Percentiles rank a stretch among this genome's conserved stretches.
These are phyloP conservation scores for Yponomeuta plumbellus DNA, from an alignment of 2,888 invertebrate genomes.

Conservation along the genomic window DNA sequence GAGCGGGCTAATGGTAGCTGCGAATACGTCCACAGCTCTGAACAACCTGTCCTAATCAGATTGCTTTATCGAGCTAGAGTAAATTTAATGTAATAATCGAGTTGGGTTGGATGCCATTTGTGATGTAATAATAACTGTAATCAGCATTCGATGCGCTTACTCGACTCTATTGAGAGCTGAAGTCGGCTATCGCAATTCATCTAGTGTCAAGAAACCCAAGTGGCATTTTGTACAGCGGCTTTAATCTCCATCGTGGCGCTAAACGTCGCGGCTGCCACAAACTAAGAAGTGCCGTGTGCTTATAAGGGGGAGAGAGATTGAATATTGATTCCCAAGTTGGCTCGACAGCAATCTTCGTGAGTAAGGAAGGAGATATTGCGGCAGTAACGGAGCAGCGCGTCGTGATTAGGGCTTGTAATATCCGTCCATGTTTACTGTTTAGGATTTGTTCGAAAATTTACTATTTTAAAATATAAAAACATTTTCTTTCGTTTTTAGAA, in stretches of 20 bases:
- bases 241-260: slow-evolving; percentile 56
- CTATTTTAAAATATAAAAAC: too few relatives aligned
- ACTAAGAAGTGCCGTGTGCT: slow-evolving; percentile 34
- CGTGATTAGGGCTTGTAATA: too few relatives aligned
- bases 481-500: too few relatives aligned
- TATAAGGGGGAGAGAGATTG: slow-evolving; percentile 73
- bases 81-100: not conserved
- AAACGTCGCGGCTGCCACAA: slow-evolving; percentile 55
- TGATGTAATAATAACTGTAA: slow-evolving; percentile 7
- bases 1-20: not conserved
- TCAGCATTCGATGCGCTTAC: slow-evolving; percentile 8
- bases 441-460: too few relatives aligned
- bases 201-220: slow-evolving; percentile 7
- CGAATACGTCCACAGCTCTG: not conserved
- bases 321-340: slow-evolving; percentile 69
- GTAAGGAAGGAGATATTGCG: slow-evolving; percentile 23
- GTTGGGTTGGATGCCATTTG: slow-evolving; percentile 11
- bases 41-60: slow-evolving; percentile 1
- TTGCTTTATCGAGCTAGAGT: not conserved
- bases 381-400: too few relatives aligned
- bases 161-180: slow-evolving; percentile 1
- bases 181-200: not conserved
- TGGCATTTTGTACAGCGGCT: slow-evolving; percentile 25
- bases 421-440: too few relatives aligned
- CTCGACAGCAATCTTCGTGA: slow-evolving; percentile 59